These are phyloP conservation scores for Monoplex corrugatus DNA, from an alignment of 2,888 invertebrate genomes.

Conservation along the genomic window DNA sequence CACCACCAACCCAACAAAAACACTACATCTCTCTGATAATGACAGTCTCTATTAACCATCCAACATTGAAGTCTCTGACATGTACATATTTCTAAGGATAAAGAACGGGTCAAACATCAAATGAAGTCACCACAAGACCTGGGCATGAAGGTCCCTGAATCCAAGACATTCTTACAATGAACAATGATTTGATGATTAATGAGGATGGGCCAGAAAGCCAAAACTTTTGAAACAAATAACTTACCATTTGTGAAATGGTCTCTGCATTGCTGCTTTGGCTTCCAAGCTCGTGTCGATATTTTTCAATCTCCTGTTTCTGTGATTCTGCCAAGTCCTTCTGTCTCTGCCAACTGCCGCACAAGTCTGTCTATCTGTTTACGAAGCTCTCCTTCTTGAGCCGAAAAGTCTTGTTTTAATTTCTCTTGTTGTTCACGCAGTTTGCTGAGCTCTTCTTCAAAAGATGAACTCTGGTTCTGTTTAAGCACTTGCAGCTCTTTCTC, in stretches of 20 bases:
- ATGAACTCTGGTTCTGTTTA: constrained; percentile 65
- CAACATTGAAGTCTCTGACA: too few relatives aligned
- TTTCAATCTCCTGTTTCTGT: constrained; percentile 61
- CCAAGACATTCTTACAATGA: too few relatives aligned
- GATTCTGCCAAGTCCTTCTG: constrained; percentile 75
- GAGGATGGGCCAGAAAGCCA: too few relatives aligned
- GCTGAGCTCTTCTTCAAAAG: constrained; percentile 66
- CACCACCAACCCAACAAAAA: too few relatives aligned
- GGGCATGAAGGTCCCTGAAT: too few relatives aligned
- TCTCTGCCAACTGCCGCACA: constrained; percentile 71
- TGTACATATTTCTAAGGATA: too few relatives aligned
- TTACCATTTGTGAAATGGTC: constrained; percentile 34
- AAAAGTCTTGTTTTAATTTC: constrained; percentile 75
- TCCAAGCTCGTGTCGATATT: constrained; percentile 27
- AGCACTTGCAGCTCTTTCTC: constrained; percentile 79
- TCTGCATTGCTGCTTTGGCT: constrained; percentile 48
- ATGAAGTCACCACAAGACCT: too few relatives aligned
- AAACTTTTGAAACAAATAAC: too few relatives aligned
- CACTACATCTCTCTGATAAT: too few relatives aligned
- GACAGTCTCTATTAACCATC: too few relatives aligned
- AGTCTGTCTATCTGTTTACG: constrained; percentile 76
- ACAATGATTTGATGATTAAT: too few relatives aligned
- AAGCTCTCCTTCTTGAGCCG: constrained; percentile 68
- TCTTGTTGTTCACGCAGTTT: constrained; percentile 72
- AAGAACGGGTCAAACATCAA: too few relatives aligned